phyloP scores from a whole-genome alignment of 2,888 invertebrate species.

The Psylliodes chrysocephalus region DNA sequence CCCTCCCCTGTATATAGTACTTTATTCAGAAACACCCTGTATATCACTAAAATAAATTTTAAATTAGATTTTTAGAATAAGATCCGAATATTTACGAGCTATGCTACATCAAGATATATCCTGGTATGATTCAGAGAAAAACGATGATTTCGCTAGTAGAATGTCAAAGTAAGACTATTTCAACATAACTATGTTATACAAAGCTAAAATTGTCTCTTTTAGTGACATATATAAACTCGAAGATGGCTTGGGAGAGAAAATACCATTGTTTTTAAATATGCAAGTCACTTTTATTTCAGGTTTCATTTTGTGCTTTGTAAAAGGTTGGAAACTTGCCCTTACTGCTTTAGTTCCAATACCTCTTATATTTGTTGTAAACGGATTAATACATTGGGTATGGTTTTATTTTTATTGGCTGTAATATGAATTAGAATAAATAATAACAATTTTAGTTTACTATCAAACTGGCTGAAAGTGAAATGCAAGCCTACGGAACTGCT shows the following conservation, averaged over 20 bases:
- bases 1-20: too few relatives aligned
- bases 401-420: too few relatives aligned
- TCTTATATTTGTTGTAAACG: conserved; percentile 77
- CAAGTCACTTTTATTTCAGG: conserved; percentile 72
- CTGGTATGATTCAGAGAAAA: conserved; percentile 78
- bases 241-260: conserved; percentile 86
- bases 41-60: not conserved
- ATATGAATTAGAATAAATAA: not conserved
- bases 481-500: conserved; percentile 79
- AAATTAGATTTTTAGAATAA: conserved; percentile 70
- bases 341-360: conserved; percentile 83
- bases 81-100: conserved; percentile 73
- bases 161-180: conserved; percentile 74
- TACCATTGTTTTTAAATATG: conserved; percentile 78
- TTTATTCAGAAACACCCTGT: too few relatives aligned
- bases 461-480: conserved; percentile 72
- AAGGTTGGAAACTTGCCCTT: conserved; percentile 85
- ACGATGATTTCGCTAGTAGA: conserved; percentile 78
- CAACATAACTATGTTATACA: not conserved
- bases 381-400: conserved; percentile 77
- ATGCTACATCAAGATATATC: conserved; percentile 79
- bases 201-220: conserved; percentile 27
- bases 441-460: conserved; percentile 69
- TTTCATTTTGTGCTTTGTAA: conserved; percentile 81
- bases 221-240: conserved; percentile 81